These are phyloP conservation scores for Zosterops hypoxanthus DNA, from an alignment of 2,113 vertebrate species.

Conservation along the genomic window DNA sequence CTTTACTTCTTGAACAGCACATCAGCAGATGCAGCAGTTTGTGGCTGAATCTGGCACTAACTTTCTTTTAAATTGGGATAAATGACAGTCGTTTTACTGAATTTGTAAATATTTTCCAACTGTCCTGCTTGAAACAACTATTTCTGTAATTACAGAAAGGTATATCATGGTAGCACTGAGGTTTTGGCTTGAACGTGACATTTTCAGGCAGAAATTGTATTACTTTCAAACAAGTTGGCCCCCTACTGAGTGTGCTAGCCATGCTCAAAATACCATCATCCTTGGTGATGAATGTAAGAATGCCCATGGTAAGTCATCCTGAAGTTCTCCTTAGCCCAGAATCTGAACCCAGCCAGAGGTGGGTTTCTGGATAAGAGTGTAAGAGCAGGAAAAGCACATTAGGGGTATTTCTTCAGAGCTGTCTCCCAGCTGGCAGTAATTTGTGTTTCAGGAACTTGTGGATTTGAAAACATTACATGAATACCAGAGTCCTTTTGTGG, in stretches of 20 bases:
- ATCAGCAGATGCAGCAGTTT: neutral
- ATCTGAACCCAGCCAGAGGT: neutral
- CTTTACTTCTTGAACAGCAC: neutral
- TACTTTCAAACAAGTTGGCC: neutral
- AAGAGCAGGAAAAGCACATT: neutral
- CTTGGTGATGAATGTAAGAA: neutral
- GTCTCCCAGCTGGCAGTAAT: neutral
- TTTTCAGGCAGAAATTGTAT: neutral
- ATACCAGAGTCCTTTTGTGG: neutral
- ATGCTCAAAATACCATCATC: neutral
- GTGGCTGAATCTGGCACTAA: neutral
- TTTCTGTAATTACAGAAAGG: neutral
- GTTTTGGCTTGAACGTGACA: neutral
- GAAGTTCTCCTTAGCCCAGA: neutral
- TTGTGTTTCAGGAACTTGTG: constrained; percentile 5
- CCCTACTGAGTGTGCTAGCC: neutral
- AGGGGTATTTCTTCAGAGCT: neutral
- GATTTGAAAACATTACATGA: neutral
- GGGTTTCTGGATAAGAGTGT: neutral
- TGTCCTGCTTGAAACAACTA: neutral
- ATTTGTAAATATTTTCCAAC: neutral
- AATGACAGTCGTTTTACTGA: neutral
- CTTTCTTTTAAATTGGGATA: neutral
- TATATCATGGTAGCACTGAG: neutral
- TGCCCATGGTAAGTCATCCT: neutral